phyloP scores from a whole-genome alignment of 2,888 invertebrate species.

The Cancer borealis region DNA sequence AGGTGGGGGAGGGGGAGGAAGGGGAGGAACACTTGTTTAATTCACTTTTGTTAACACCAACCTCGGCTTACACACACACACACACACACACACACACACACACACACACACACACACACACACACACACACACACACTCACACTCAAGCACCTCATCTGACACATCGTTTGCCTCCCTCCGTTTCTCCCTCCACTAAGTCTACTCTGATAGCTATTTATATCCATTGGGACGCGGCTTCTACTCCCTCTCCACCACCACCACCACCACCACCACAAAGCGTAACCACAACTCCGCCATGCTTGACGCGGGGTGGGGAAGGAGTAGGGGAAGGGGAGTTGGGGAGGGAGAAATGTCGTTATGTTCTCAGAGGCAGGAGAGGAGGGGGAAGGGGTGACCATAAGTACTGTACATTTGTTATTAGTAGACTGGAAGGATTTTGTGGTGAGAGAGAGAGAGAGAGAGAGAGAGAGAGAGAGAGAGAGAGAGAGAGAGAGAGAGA shows the following conservation, averaged over 20 bases:
- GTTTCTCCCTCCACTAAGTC: not conserved
- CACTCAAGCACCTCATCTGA: not conserved
- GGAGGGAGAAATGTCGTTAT: not conserved
- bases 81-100: conserved; percentile 55
- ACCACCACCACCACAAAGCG: not conserved
- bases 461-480: conserved; percentile 20
- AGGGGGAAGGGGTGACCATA: not conserved
- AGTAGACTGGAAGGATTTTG: conserved; percentile 11
- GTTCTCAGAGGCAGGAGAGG: not conserved
- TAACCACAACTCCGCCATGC: not conserved
- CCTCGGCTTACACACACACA: conserved; percentile 44
- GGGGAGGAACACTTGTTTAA: not conserved
- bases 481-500: conserved; percentile 9
- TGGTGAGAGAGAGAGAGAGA: not conserved
- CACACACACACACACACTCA: conserved; percentile 44
- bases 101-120: conserved; percentile 47
- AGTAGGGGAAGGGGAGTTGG: not conserved
- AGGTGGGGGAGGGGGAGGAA: not conserved
- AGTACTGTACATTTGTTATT: conserved; percentile 2
- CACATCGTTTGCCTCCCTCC: not conserved
- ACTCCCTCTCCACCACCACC: not conserved
- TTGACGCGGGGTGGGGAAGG: not conserved
- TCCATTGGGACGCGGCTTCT: not conserved
- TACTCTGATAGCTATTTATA: conserved; percentile 14
- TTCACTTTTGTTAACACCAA: not conserved